Percentiles rank a stretch among this genome's conserved stretches.
These are phyloP conservation scores for Sparus aurata DNA, from an alignment of 2,797 vertebrate species.

Conservation along the genomic window DNA sequence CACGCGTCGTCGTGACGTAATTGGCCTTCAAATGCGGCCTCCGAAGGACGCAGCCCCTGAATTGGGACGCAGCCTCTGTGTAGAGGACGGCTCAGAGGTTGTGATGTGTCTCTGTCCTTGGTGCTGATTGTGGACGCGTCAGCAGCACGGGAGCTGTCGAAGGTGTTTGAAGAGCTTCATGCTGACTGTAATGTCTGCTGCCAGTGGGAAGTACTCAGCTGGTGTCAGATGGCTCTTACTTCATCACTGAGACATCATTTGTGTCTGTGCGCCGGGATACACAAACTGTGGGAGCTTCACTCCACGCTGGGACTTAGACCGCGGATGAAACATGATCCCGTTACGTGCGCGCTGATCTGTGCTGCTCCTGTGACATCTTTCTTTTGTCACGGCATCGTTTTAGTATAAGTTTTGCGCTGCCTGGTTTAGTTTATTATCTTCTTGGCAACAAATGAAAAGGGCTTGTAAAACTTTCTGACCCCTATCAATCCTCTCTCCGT, in stretches of 20 bases:
- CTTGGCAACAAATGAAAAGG: not conserved
- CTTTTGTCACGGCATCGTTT: not conserved
- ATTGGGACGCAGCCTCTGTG: not conserved
- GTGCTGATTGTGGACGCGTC: constrained; percentile 42
- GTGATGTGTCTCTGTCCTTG: constrained; percentile 37
- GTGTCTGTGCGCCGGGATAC: constrained; percentile 16
- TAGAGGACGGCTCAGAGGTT: not conserved
- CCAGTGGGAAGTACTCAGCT: constrained; percentile 30
- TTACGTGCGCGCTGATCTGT: not conserved
- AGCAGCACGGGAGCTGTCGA: constrained; percentile 51
- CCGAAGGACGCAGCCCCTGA: no score
- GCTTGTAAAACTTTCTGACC: constrained; percentile 10
- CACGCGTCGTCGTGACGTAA: no score
- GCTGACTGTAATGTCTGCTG: constrained; percentile 54
- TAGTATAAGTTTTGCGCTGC: not conserved
- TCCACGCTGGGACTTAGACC: constrained; percentile 14
- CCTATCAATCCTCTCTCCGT: constrained; percentile 7
- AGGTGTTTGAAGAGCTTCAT: constrained; percentile 49
- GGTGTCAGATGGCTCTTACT: constrained; percentile 39
- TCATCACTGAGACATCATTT: constrained; percentile 55
- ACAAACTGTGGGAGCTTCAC: constrained; percentile 29
- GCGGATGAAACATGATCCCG: constrained; percentile 4
- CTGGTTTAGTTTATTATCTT: constrained; percentile 1
- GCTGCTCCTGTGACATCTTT: constrained; percentile 1
- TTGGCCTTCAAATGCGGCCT: no score